Conservation (phyloP, 2,888 invertebrate species). For the Aleiodes testaceus region DNA sequence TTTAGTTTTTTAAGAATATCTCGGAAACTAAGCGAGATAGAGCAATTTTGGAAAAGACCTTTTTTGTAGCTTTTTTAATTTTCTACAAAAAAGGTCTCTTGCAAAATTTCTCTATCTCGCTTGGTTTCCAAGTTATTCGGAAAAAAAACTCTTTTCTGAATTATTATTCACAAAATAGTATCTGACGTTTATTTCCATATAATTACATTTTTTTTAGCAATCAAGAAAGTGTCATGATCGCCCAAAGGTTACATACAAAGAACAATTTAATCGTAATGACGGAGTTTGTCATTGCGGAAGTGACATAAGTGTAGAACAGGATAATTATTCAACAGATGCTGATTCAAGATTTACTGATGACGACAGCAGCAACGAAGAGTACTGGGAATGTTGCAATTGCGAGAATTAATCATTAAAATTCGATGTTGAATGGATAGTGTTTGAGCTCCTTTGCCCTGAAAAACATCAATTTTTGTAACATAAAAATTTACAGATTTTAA, state of each 20-base stretch:
- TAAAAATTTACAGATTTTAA: background rate
- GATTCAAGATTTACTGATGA: constrained; percentile 38
- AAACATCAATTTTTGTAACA: constrained; percentile 58
- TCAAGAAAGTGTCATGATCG: background rate
- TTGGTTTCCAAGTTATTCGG: no score
- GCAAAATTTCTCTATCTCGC: no score
- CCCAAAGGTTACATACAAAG: background rate
- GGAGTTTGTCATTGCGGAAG: constrained; percentile 2
- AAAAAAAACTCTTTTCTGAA: no score
- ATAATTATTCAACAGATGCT: constrained; percentile 21
- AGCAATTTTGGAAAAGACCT: no score
- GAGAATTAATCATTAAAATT: constrained; percentile 64
- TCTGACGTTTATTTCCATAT: background rate
- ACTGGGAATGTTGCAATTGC: constrained; percentile 60
- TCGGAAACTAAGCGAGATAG: no score
- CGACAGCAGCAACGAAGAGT: constrained; percentile 59
- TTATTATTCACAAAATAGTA: background rate
- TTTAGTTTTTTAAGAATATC: no score
- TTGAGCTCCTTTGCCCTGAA: constrained; percentile 74
- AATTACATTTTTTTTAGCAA: background rate
- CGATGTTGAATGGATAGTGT: constrained; percentile 74
- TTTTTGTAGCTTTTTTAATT: no score
- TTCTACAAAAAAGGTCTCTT: no score
- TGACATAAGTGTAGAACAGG: background rate
- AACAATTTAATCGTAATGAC: background rate